Percentiles rank a stretch among this genome's conserved stretches.
These are phyloP conservation scores for Lampris incognitus DNA, from an alignment of 2,113 vertebrate species.

Conservation along the genomic window DNA sequence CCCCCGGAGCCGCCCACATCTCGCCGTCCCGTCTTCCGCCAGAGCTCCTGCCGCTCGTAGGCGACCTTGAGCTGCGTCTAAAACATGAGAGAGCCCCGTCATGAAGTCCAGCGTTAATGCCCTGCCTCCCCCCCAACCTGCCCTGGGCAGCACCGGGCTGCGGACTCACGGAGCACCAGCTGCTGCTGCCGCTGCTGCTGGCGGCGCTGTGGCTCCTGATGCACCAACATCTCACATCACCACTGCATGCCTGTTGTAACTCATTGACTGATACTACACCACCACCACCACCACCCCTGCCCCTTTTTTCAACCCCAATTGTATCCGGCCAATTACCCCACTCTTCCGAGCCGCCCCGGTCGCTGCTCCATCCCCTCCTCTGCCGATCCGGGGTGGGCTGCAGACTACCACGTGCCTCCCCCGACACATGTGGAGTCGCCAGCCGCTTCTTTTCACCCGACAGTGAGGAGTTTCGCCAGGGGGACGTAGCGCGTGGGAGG, in stretches of 20 bases:
- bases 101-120: background rate
- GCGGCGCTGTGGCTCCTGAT: slow-evolving; percentile 34
- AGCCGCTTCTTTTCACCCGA: too few species aligned
- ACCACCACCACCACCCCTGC: too few species aligned
- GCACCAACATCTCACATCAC: slow-evolving; percentile 31
- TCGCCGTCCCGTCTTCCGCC: background rate
- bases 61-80: slow-evolving; percentile 19
- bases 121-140: slow-evolving; percentile 3
- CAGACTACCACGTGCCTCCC: too few species aligned
- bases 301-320: too few species aligned
- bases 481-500: too few species aligned
- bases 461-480: too few species aligned
- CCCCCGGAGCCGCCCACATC: background rate
- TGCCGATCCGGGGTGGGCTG: too few species aligned
- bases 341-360: too few species aligned
- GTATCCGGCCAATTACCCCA: too few species aligned
- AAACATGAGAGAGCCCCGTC: slow-evolving; percentile 10
- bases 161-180: slow-evolving; percentile 50
- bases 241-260: slow-evolving; percentile 1
- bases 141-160: slow-evolving; percentile 20
- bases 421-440: too few species aligned
- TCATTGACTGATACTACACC: too few species aligned
- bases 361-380: too few species aligned
- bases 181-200: slow-evolving; percentile 5
- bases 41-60: background rate